phyloP scores from a whole-genome alignment of 2,888 invertebrate genomes.

The Blastobasis lacticolella region DNA sequence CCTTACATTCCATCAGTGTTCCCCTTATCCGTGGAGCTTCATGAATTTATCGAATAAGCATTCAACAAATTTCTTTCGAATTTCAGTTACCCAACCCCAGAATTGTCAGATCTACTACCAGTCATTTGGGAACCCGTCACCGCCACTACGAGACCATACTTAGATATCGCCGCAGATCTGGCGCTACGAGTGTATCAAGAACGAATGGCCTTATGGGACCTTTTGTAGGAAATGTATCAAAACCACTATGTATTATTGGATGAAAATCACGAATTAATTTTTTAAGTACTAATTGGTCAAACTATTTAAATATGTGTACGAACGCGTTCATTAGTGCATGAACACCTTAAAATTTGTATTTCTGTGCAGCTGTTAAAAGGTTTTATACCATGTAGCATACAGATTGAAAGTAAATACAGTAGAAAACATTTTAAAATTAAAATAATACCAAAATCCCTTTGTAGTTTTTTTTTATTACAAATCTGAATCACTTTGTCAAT shows the following conservation, averaged over 20 bases:
- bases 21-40: neutral
- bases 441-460: too few species aligned
- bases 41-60: neutral
- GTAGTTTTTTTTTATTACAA: too few species aligned
- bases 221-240: constrained; percentile 8
- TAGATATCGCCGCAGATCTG: constrained; percentile 12
- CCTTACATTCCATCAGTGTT: neutral
- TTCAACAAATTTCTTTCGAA: neutral
- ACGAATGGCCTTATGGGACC: constrained; percentile 17
- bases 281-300: constrained; percentile 13
- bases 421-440: too few species aligned
- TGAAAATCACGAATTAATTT: neutral
- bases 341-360: too few species aligned
- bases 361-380: too few species aligned
- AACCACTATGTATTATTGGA: neutral
- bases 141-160: constrained; percentile 6
- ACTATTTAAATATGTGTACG: too few species aligned
- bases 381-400: too few species aligned
- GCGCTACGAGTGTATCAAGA: constrained; percentile 7
- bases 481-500: too few species aligned
- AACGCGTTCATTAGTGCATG: too few species aligned
- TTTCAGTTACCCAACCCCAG: constrained; percentile 15
- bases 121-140: constrained; percentile 13
- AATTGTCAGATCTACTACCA: constrained; percentile 8
- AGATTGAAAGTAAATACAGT: too few species aligned